phyloP scores from a whole-genome alignment of 2,888 invertebrate species.

The Pyrgus malvae region DNA sequence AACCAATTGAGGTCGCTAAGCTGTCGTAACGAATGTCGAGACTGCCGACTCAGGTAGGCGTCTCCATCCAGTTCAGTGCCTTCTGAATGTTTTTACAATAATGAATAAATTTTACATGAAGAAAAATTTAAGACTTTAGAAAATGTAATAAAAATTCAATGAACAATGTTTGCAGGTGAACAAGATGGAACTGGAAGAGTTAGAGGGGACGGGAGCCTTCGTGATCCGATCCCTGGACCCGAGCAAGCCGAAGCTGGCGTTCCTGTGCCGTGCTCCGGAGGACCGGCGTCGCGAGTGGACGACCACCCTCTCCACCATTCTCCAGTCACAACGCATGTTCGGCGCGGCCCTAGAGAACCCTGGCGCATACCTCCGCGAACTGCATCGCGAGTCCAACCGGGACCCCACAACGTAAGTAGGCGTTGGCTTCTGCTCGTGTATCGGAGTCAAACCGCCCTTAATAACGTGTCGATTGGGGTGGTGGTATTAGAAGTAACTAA shows the following conservation, averaged over 20 bases:
- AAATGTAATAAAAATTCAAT: no score
- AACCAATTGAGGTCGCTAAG: no score
- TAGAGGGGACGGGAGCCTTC: slow-evolving; percentile 54
- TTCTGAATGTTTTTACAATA: no score
- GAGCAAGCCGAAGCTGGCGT: slow-evolving; percentile 87
- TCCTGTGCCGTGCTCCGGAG: slow-evolving; percentile 89
- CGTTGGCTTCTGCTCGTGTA: no score
- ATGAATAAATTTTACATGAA: no score
- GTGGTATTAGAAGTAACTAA: no score
- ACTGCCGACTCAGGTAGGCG: no score
- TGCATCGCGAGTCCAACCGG: slow-evolving; percentile 54
- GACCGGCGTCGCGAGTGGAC: slow-evolving; percentile 92
- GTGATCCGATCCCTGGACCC: slow-evolving; percentile 88
- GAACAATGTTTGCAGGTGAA: slow-evolving; percentile 90
- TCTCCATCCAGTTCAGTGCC: no score
- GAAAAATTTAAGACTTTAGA: no score
- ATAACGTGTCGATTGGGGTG: no score
- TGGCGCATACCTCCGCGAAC: slow-evolving; percentile 78
- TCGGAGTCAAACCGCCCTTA: no score
- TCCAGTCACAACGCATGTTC: slow-evolving; percentile 96
- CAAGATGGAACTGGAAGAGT: slow-evolving; percentile 93
- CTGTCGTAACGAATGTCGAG: no score
- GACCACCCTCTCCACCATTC: slow-evolving; percentile 90
- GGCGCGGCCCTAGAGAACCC: slow-evolving; percentile 98
- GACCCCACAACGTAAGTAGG: slow-evolving; percentile 66